A percentile compares a stretch with the other conserved stretches of the same genome.
These are phyloP conservation scores for Ormyrus thymus DNA, from an alignment of 2,888 invertebrate species.

Conservation along the genomic window DNA sequence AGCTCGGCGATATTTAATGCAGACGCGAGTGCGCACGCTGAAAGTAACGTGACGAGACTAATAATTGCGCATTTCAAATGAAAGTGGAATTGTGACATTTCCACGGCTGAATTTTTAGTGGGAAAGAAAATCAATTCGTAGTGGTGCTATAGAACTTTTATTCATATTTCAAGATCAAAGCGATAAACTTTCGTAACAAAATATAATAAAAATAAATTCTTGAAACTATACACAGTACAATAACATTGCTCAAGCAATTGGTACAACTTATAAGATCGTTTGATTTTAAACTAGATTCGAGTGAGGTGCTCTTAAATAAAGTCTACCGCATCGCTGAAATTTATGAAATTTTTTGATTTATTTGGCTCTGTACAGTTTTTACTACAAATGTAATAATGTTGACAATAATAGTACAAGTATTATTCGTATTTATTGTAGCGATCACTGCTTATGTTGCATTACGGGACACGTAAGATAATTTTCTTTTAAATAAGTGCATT, in stretches of 20 bases:
- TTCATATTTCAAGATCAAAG: background rate
- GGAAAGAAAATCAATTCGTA: no score
- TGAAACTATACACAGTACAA: background rate
- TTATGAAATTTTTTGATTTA: conserved; percentile 71
- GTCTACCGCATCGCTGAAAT: conserved; percentile 39
- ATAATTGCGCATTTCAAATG: conserved; percentile 25
- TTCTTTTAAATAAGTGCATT: conserved; percentile 41
- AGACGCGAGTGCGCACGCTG: conserved; percentile 11
- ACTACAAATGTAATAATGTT: conserved; percentile 67
- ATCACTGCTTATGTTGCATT: conserved; percentile 61
- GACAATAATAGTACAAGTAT: conserved; percentile 66
- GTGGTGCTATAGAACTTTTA: no score
- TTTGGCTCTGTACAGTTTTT: conserved; percentile 73
- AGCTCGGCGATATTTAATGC: conserved; percentile 1
- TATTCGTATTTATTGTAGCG: conserved; percentile 63
- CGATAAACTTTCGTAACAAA: background rate
- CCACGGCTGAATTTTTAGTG: background rate
- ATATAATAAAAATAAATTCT: background rate
- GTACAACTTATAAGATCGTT: background rate
- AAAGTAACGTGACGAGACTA: conserved; percentile 31
- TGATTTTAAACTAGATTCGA: background rate
- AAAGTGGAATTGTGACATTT: conserved; percentile 13
- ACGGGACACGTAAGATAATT: conserved; percentile 43
- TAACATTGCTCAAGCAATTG: background rate
- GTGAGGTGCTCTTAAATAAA: conserved; percentile 33